Percentiles rank a stretch among this genome's conserved stretches.
Evolutionary conservation across 2,113 vertebrate species (phyloP).

Genomic region (Diglossa brunneiventris): DNA sequence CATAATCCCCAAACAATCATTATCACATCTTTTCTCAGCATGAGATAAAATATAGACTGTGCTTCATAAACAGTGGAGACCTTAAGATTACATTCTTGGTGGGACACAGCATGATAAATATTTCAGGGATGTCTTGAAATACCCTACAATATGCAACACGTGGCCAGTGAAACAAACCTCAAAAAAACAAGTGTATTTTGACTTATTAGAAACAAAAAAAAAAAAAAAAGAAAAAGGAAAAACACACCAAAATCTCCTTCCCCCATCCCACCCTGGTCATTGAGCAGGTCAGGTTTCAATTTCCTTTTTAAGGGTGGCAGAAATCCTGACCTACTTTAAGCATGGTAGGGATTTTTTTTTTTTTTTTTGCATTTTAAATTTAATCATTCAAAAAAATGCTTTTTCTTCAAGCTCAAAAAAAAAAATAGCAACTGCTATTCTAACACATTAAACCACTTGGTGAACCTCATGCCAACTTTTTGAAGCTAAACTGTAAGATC

Average conservation of each 20-base stretch:
- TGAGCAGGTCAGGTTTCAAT: not conserved
- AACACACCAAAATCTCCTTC: not conserved
- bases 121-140: conserved; percentile 3
- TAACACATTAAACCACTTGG: not conserved
- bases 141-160: not conserved
- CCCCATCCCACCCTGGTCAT: rapidly evolving
- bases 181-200: not conserved
- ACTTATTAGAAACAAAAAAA: not conserved
- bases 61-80: conserved; percentile 56
- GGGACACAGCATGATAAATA: conserved; percentile 16
- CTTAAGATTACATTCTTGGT: conserved; percentile 55
- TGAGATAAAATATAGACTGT: conserved; percentile 57
- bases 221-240: not conserved
- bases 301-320: not conserved
- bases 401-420: not conserved
- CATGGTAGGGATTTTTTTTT: not conserved
- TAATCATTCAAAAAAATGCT: rapidly evolving
- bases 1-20: conserved; percentile 56
- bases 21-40: conserved; percentile 61
- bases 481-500: not conserved
- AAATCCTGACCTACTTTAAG: not conserved
- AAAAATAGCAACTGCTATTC: not conserved
- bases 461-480: not conserved
- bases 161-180: not conserved
- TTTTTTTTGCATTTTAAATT: not conserved